phyloP scores from a whole-genome alignment of 1,140 invertebrate species.

The Bombus waltoni region DNA sequence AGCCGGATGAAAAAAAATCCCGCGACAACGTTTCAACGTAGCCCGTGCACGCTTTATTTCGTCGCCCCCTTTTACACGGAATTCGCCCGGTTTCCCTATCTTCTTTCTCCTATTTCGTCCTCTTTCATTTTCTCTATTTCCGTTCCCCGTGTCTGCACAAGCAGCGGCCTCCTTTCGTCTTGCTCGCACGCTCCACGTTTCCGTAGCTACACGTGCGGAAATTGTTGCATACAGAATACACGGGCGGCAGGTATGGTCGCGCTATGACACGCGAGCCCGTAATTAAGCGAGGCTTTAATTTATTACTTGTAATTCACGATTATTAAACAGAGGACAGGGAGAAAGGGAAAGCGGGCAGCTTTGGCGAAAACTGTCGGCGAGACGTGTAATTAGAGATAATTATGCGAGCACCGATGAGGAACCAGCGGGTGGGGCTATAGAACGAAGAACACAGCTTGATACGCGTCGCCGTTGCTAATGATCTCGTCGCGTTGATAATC shows the following conservation, averaged over 20 bases:
- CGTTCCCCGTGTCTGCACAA: neutral
- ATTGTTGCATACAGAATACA: slow-evolving; percentile 37
- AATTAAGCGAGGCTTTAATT: slow-evolving; percentile 46
- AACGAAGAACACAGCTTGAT: neutral
- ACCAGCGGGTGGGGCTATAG: neutral
- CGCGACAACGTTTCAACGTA: slow-evolving; percentile 56
- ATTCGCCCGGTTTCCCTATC: neutral
- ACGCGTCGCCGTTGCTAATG: slow-evolving; percentile 9
- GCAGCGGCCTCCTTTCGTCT: neutral
- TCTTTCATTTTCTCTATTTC: no score
- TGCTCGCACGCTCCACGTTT: neutral
- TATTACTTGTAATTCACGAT: slow-evolving; percentile 47
- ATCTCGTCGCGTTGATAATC: slow-evolving; percentile 18
- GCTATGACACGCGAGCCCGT: slow-evolving; percentile 48
- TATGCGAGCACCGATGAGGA: slow-evolving; percentile 25
- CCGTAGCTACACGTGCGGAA: slow-evolving; percentile 10
- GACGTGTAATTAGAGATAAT: slow-evolving; percentile 52
- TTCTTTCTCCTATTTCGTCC: no score
- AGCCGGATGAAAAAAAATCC: slow-evolving; percentile 53
- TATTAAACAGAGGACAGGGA: slow-evolving; percentile 19
- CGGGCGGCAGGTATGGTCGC: neutral
- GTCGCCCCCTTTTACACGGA: neutral
- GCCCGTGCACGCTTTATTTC: slow-evolving; percentile 43
- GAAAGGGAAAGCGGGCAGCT: slow-evolving; percentile 16
- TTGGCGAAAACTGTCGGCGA: slow-evolving; percentile 1